Conservation (phyloP, 1,140 invertebrate genomes). For the Aphis craccivora region DNA sequence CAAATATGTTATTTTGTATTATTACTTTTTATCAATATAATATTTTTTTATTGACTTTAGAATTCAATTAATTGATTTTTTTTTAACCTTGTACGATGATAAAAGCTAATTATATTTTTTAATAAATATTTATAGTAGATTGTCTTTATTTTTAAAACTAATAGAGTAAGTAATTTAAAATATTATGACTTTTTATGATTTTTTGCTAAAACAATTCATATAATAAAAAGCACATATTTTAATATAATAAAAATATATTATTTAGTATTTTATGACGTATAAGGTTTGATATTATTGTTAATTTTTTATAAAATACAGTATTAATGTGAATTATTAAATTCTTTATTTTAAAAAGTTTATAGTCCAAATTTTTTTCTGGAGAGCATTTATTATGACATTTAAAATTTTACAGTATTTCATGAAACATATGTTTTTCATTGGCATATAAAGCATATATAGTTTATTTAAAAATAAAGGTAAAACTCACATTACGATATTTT, state of each 20-base stretch:
- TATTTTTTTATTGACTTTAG: too few species aligned
- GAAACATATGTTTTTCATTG: background rate
- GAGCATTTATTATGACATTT: background rate
- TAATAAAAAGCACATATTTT: background rate
- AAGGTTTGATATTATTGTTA: background rate
- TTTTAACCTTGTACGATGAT: background rate
- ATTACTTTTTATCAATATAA: too few species aligned
- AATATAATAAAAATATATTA: background rate
- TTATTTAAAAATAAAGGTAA: constrained; percentile 6
- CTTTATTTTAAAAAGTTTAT: background rate
- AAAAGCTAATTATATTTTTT: background rate
- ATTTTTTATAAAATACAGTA: background rate
- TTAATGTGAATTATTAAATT: background rate
- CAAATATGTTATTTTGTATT: too few species aligned
- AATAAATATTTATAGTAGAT: background rate
- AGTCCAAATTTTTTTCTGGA: background rate
- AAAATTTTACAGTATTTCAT: background rate
- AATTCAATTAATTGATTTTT: too few species aligned
- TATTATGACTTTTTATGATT: background rate
- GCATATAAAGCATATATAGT: background rate
- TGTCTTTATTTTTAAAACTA: background rate
- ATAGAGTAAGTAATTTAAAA: background rate
- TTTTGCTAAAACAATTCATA: background rate
- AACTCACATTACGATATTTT: background rate
- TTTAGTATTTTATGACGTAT: background rate